Evolutionary conservation across 2,113 vertebrate genomes (phyloP).

Genomic region (Thymallus thymallus): DNA sequence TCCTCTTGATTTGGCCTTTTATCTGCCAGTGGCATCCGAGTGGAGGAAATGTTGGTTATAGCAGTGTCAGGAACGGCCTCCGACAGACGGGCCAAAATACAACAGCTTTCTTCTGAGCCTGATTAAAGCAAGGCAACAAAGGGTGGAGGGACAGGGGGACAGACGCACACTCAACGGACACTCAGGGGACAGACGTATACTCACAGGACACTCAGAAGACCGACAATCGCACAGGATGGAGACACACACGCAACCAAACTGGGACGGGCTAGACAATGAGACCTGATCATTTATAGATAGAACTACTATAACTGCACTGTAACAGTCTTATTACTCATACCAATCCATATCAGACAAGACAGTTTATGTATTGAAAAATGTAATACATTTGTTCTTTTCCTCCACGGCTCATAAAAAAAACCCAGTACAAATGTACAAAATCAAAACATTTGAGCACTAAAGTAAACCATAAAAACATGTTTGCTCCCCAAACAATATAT

Average conservation of each 20-base stretch:
- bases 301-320: conserved; percentile 11
- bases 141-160: conserved; percentile 52
- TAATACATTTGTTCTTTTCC: conserved; percentile 52
- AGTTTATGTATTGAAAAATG: conserved; percentile 36
- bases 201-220: neutral
- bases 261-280: neutral
- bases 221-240: conserved; percentile 6
- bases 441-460: conserved; percentile 22
- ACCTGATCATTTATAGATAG: conserved; percentile 2
- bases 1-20: conserved; percentile 59
- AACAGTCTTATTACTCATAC: neutral
- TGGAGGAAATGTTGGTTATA: conserved; percentile 62
- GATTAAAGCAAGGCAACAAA: conserved; percentile 74
- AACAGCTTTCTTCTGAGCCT: conserved; percentile 67
- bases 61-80: conserved; percentile 49
- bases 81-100: conserved; percentile 73
- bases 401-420: conserved; percentile 25
- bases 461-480: conserved; percentile 41
- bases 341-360: conserved; percentile 2
- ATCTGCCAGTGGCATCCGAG: conserved; percentile 67
- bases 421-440: conserved; percentile 24
- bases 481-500: conserved; percentile 30
- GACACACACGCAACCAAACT: neutral
- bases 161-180: conserved; percentile 29
- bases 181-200: neutral